Evolutionary conservation across 2,113 vertebrate species (phyloP).

Genomic region (Oxyruncus cristatus): DNA sequence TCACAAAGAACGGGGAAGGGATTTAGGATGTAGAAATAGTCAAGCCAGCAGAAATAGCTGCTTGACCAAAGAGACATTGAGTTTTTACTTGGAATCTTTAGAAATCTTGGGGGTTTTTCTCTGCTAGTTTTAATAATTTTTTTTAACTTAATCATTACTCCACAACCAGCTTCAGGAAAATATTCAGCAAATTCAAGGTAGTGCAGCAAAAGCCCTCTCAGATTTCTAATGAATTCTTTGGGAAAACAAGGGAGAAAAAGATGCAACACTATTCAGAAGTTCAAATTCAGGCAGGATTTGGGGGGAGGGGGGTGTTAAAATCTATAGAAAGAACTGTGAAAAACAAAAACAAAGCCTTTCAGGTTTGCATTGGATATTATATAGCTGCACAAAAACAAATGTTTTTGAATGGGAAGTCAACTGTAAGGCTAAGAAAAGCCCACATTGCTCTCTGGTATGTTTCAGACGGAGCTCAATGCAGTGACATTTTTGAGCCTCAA

Average conservation of each 20-base stretch:
- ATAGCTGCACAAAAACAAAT: background rate
- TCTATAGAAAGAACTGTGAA: background rate
- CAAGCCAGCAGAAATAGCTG: background rate
- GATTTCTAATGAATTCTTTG: background rate
- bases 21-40: background rate
- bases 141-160: background rate
- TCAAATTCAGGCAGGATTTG: background rate
- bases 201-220: background rate
- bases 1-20: fast-evolving
- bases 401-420: background rate
- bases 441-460: too few species aligned
- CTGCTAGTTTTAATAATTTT: background rate
- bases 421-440: background rate
- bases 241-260: slow-evolving; percentile 30
- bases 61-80: background rate
- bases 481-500: background rate
- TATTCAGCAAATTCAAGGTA: background rate
- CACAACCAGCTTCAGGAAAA: background rate
- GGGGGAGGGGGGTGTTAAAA: too few species aligned
- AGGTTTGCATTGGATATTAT: background rate
- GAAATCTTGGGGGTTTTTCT: background rate
- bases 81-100: background rate
- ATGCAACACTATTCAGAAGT: background rate
- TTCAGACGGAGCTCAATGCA: too few species aligned
- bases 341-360: background rate